phyloP scores from a whole-genome alignment of 2,888 invertebrate genomes.

The Lithophane socia region DNA sequence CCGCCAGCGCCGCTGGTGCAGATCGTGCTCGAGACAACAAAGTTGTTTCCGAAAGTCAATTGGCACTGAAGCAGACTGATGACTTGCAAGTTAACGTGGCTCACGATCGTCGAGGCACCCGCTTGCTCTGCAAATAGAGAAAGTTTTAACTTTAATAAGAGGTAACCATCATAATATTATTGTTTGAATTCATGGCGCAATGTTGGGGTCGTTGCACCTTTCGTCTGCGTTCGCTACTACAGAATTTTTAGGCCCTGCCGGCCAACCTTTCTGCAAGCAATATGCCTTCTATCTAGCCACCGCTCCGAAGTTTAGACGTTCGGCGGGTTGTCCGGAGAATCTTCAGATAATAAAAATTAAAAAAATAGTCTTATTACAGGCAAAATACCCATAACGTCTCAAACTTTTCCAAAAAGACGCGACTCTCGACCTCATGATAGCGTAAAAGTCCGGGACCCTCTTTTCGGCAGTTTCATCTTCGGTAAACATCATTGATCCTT shows the following conservation, averaged over 20 bases:
- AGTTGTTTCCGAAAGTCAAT: slow-evolving; percentile 62
- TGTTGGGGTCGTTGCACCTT: background rate
- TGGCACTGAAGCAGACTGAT: slow-evolving; percentile 72
- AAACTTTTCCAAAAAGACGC: too few relatives aligned
- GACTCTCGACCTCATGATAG: too few relatives aligned
- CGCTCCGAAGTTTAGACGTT: background rate
- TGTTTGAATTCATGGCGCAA: background rate
- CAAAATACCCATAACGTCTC: too few relatives aligned
- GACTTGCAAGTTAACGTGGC: slow-evolving; percentile 75
- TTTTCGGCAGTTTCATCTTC: too few relatives aligned
- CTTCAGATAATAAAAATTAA: background rate
- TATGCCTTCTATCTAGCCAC: background rate
- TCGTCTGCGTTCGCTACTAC: background rate
- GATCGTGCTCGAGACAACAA: slow-evolving; percentile 69
- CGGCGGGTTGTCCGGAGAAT: too few relatives aligned
- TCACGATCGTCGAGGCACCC: slow-evolving; percentile 68
- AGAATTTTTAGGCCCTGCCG: background rate
- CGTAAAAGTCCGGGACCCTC: too few relatives aligned
- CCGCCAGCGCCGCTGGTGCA: slow-evolving; percentile 77
- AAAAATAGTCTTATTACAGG: too few relatives aligned
- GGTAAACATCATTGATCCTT: too few relatives aligned
- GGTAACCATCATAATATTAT: background rate
- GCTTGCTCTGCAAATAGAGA: slow-evolving; percentile 66
- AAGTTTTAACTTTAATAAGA: slow-evolving; percentile 21
- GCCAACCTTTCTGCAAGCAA: background rate